These are phyloP conservation scores for Pheosia tremula DNA, from an alignment of 2,888 invertebrate genomes.

Conservation along the genomic window DNA sequence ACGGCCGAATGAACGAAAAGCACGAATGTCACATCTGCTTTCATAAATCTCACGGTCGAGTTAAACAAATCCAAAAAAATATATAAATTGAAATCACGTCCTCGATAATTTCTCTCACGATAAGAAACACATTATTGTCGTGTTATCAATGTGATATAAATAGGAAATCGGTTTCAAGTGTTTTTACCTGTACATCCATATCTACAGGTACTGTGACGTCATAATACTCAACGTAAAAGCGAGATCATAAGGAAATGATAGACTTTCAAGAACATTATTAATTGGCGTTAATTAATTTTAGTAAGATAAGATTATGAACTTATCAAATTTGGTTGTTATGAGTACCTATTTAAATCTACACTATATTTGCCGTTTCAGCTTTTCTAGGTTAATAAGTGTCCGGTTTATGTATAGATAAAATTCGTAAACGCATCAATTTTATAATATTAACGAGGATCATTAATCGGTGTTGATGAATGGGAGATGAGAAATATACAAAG, in stretches of 20 bases:
- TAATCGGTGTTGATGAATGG: not conserved
- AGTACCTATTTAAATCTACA: too few species aligned
- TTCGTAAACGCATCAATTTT: too few species aligned
- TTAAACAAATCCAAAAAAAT: not conserved
- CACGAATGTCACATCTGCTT: not conserved
- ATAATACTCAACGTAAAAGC: not conserved
- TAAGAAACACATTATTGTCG: not conserved
- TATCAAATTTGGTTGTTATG: constrained; percentile 11
- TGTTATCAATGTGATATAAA: not conserved
- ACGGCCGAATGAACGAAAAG: too few species aligned
- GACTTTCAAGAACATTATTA: constrained; percentile 9
- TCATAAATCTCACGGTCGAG: not conserved
- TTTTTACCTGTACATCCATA: not conserved
- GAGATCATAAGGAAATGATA: constrained; percentile 10
- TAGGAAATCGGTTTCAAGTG: not conserved
- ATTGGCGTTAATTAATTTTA: constrained; percentile 17
- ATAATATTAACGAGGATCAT: not conserved
- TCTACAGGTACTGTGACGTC: not conserved
- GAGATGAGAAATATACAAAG: not conserved
- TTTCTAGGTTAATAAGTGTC: too few species aligned
- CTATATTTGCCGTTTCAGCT: too few species aligned
- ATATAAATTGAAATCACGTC: not conserved
- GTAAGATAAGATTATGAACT: constrained; percentile 12
- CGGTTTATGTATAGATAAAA: too few species aligned
- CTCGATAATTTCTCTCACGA: not conserved